phyloP scores from a whole-genome alignment of 2,797 vertebrate genomes.

The Mus caroli region DNA sequence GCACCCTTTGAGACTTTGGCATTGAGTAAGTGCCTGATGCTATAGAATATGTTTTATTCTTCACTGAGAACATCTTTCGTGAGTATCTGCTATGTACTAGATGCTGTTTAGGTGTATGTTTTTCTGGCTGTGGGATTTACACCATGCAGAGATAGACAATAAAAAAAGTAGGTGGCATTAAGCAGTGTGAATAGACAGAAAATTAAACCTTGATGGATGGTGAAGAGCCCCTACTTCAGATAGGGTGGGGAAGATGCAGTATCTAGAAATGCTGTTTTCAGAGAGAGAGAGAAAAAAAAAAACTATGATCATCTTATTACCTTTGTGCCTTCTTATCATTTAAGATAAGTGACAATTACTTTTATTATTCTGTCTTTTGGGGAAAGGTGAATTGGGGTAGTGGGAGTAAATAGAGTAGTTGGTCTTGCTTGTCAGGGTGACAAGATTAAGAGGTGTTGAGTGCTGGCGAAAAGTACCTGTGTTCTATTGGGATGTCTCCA shows the following conservation, averaged over 20 bases:
- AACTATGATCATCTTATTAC: background rate
- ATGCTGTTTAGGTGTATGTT: background rate
- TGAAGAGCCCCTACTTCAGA: background rate
- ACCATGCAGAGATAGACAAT: background rate
- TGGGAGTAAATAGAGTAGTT: background rate
- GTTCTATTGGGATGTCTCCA: background rate
- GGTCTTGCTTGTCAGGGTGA: background rate
- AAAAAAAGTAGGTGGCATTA: fast-evolving
- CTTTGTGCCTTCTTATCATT: background rate
- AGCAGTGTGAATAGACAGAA: background rate
- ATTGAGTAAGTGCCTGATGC: background rate
- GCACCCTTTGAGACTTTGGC: background rate
- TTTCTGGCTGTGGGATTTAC: no score
- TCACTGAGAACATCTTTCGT: background rate
- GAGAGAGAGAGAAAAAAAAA: background rate
- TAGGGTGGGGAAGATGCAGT: background rate
- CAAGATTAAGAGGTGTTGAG: background rate
- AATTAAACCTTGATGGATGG: background rate
- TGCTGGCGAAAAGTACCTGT: background rate
- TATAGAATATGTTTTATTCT: background rate
- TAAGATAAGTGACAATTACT: no score
- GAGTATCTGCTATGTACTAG: background rate
- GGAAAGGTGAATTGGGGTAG: background rate
- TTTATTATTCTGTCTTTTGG: background rate
- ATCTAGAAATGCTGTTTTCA: background rate